Conservation (phyloP, 2,888 invertebrate species). For the Baccha elongata region DNA sequence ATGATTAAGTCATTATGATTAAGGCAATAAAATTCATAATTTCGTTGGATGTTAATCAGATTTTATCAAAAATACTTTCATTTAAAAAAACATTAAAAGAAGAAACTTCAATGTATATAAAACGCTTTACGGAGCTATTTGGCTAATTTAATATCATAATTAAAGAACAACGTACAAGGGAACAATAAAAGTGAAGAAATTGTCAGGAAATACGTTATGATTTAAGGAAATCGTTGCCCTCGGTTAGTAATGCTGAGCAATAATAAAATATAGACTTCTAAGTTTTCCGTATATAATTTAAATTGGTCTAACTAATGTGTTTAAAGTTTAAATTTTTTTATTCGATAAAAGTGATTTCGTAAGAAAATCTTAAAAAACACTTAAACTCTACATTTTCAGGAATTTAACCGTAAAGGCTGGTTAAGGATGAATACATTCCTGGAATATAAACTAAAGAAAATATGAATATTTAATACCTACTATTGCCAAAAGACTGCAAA, state of each 20-base stretch:
- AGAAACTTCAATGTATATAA: conserved; percentile 5
- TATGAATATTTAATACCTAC: too few species aligned
- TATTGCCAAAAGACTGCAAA: too few species aligned
- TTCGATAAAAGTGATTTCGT: not conserved
- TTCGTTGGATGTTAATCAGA: not conserved
- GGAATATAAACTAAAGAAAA: too few species aligned
- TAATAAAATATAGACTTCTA: not conserved
- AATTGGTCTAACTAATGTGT: too few species aligned
- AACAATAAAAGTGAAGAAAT: conserved; percentile 32
- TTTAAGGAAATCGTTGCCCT: conserved; percentile 6
- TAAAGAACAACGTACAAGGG: conserved; percentile 22
- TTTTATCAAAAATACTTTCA: conserved; percentile 10
- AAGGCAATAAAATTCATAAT: not conserved
- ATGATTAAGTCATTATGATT: too few species aligned
- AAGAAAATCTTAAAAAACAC: too few species aligned
- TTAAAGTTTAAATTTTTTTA: not conserved
- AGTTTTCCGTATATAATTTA: conserved; percentile 15
- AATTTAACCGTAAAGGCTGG: too few species aligned
- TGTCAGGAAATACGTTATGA: conserved; percentile 21
- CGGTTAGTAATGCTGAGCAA: not conserved
- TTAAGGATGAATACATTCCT: too few species aligned
- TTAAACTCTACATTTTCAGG: too few species aligned
- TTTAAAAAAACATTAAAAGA: conserved; percentile 12
- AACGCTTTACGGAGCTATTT: conserved; percentile 29
- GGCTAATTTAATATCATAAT: conserved; percentile 33